Evolutionary conservation across 2,113 vertebrate genomes (phyloP).

Genomic region (Pogonocichla stellata): DNA sequence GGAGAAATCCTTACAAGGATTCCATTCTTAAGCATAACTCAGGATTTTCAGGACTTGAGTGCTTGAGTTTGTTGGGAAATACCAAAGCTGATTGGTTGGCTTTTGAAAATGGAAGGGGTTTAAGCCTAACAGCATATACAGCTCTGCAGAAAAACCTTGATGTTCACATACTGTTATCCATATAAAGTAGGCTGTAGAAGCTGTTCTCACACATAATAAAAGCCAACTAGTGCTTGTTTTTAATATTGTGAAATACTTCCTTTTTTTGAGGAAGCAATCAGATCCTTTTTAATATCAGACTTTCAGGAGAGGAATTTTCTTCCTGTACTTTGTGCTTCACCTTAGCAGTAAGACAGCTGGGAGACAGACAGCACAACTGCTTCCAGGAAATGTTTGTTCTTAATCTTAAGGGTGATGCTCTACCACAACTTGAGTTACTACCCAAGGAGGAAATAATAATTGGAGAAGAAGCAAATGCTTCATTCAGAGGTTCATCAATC

Average conservation of each 20-base stretch:
- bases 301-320: neutral
- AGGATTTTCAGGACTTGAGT: neutral
- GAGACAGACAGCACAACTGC: neutral
- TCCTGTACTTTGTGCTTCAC: neutral
- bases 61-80: neutral
- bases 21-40: neutral
- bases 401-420: neutral
- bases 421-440: neutral
- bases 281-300: neutral
- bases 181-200: neutral
- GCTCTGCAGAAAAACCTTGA: neutral
- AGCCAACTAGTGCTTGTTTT: neutral
- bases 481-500: neutral
- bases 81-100: neutral
- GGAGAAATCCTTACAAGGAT: neutral
- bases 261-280: neutral
- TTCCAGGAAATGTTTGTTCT: neutral
- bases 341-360: neutral
- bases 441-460: neutral
- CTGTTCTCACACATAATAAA: neutral
- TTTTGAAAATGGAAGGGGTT: neutral
- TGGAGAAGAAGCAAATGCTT: neutral
- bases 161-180: neutral
- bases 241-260: neutral
- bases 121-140: neutral